phyloP scores from a whole-genome alignment of 1,140 invertebrate species.

The Drosophila kohkoa region DNA sequence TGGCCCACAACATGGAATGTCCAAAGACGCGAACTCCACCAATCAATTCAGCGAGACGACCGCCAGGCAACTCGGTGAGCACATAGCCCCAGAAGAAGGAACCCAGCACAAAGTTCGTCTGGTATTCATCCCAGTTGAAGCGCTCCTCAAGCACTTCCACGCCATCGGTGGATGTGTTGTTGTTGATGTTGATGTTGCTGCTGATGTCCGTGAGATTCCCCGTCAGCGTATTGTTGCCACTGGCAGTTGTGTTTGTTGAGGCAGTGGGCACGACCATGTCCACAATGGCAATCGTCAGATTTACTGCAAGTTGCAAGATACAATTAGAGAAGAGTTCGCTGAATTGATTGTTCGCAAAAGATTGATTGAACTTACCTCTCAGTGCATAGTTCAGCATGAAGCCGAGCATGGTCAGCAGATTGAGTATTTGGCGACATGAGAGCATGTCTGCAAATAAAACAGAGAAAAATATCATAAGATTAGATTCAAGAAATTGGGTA shows the following conservation, averaged over 20 bases:
- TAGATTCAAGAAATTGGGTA: neutral
- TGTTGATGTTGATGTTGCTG: slow-evolving; percentile 15
- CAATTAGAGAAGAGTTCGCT: neutral
- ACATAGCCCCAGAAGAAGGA: slow-evolving; percentile 97
- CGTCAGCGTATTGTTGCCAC: slow-evolving; percentile 52
- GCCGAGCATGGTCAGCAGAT: slow-evolving; percentile 93
- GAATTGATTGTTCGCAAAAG: neutral
- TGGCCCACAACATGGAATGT: slow-evolving; percentile 93
- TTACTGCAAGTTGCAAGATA: slow-evolving; percentile 86
- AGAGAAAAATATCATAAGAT: slow-evolving; percentile 10
- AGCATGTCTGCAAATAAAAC: slow-evolving; percentile 87
- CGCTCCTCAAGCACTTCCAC: slow-evolving; percentile 77
- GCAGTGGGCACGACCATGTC: slow-evolving; percentile 88
- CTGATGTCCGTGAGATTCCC: slow-evolving; percentile 65
- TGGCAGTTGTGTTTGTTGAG: slow-evolving; percentile 80
- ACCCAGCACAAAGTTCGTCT: slow-evolving; percentile 92
- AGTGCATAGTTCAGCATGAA: slow-evolving; percentile 96
- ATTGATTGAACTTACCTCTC: slow-evolving; percentile 79
- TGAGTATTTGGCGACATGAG: slow-evolving; percentile 91
- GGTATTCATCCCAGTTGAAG: slow-evolving; percentile 89
- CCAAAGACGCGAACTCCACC: slow-evolving; percentile 93
- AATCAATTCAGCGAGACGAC: slow-evolving; percentile 92
- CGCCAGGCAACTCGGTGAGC: slow-evolving; percentile 93
- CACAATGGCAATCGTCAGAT: slow-evolving; percentile 95
- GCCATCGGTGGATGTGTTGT: slow-evolving; percentile 35